These are phyloP conservation scores for Eurytoma adleriae DNA, from an alignment of 2,888 invertebrate genomes.

Conservation along the genomic window DNA sequence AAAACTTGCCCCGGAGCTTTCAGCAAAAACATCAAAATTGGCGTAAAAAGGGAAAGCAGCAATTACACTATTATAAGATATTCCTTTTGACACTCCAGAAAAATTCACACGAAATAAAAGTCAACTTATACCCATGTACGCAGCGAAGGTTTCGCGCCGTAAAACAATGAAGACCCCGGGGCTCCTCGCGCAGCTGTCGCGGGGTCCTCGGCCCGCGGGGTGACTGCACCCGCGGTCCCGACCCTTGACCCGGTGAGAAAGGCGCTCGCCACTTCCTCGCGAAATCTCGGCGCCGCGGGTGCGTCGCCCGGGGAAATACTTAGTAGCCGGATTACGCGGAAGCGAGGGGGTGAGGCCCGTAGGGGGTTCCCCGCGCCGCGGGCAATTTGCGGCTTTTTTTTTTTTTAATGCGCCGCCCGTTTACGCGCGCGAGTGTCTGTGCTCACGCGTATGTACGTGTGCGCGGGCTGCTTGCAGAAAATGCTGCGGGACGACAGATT, in stretches of 20 bases:
- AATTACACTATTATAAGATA: too few relatives aligned
- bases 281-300: neutral
- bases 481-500: conserved; percentile 94
- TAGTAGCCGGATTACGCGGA: neutral
- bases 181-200: too few relatives aligned
- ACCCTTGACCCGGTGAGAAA: neutral
- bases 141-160: too few relatives aligned
- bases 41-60: too few relatives aligned
- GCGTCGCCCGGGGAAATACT: neutral
- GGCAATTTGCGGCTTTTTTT: conserved; percentile 17
- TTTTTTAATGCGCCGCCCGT: neutral
- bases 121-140: too few relatives aligned
- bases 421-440: neutral
- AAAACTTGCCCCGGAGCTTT: too few relatives aligned
- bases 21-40: too few relatives aligned
- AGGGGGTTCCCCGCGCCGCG: neutral
- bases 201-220: too few relatives aligned
- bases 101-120: too few relatives aligned
- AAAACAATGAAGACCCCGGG: too few relatives aligned
- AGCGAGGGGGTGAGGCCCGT: neutral
- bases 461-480: conserved; percentile 79
- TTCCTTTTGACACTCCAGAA: too few relatives aligned
- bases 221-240: too few relatives aligned
- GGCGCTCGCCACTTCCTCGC: conserved; percentile 5
- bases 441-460: conserved; percentile 24